Percentiles rank a stretch among this genome's conserved stretches.
Evolutionary conservation across 2,113 vertebrate species (phyloP).

Genomic region (Ageneiosus marmoratus): DNA sequence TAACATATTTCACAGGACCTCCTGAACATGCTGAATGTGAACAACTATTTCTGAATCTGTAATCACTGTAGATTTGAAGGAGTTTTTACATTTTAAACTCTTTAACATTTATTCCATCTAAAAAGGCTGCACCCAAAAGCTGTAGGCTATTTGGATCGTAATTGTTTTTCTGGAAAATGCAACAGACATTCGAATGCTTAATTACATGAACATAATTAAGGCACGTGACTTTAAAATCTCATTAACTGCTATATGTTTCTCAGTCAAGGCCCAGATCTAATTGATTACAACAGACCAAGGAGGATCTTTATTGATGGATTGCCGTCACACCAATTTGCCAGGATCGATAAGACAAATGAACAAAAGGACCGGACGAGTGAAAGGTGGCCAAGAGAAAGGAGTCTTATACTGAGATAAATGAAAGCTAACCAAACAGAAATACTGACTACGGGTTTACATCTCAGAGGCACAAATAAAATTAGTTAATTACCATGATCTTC

Average conservation of each 20-base stretch:
- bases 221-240: background rate
- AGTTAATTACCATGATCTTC: slow-evolving; percentile 30
- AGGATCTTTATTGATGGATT: background rate
- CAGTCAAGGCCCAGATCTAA: background rate
- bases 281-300: slow-evolving; percentile 25
- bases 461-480: slow-evolving; percentile 24
- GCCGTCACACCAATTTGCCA: background rate
- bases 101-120: background rate
- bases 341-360: background rate
- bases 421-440: background rate
- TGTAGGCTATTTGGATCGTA: background rate
- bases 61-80: background rate
- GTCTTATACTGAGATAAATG: too few species aligned
- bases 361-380: background rate
- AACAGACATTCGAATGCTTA: background rate
- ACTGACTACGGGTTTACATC: slow-evolving; percentile 25
- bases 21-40: background rate
- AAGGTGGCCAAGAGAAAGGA: background rate
- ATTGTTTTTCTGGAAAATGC: background rate
- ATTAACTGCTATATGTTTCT: background rate
- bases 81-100: background rate
- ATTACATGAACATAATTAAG: background rate
- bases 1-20: background rate
- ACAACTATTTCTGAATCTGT: too few species aligned
- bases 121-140: background rate